phyloP scores from a whole-genome alignment of 2,797 vertebrate genomes.

The Galaxias olidus region DNA sequence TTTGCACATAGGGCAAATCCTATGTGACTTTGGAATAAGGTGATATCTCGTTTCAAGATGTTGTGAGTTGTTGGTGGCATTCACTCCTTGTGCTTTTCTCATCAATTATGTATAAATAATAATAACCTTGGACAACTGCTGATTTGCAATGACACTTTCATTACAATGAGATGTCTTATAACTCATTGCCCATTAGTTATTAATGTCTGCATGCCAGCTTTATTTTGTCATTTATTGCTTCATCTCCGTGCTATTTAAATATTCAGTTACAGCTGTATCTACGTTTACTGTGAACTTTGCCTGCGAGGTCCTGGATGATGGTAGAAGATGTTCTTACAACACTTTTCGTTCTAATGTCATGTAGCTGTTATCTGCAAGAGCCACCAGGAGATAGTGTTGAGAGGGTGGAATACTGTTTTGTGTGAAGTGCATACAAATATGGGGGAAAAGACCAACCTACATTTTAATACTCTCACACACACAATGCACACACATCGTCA shows the following conservation, averaged over 20 bases:
- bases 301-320: conserved; percentile 56
- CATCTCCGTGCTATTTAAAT: conserved; percentile 84
- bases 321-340: conserved; percentile 53
- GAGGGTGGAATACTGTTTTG: too few relatives aligned
- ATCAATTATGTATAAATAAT: conserved; percentile 89
- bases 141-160: conserved; percentile 87
- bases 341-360: conserved; percentile 57
- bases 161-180: conserved; percentile 80
- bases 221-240: conserved; percentile 87
- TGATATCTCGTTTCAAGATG: conserved; percentile 58
- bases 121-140: conserved; percentile 84
- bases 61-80: conserved; percentile 67
- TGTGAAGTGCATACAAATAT: too few relatives aligned
- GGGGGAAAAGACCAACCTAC: too few relatives aligned
- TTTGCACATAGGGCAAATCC: conserved; percentile 54
- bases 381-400: conserved; percentile 4
- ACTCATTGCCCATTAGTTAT: conserved; percentile 83
- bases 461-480: too few relatives aligned
- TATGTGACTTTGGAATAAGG: conserved; percentile 71
- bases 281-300: conserved; percentile 78
- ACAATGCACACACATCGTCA: too few relatives aligned
- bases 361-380: conserved; percentile 25
- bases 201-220: conserved; percentile 83
- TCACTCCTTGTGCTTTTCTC: conserved; percentile 70
- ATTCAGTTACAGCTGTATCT: conserved; percentile 84